Evolutionary conservation across 2,797 vertebrate species (phyloP), one percentile per base, ranked within the genome.

Genomic region (Pseudocheirus occidentalis): DNA sequence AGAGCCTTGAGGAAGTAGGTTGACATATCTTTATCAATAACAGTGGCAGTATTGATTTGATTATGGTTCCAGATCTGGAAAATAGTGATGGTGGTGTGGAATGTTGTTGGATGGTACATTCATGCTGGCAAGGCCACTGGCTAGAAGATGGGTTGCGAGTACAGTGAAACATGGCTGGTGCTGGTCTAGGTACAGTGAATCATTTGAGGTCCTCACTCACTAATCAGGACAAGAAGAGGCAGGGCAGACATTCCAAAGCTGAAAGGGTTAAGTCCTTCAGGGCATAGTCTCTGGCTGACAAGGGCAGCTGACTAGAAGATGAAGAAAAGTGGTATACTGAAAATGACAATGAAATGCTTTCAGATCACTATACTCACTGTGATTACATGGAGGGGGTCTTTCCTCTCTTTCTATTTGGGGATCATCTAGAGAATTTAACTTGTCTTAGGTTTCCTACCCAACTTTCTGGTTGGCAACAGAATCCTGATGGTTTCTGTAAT

Each of bases 401-500:
- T n/a, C 18, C 89, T 24, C 11, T 90, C 27, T 53, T 54, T 90
- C 27, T 31, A 54, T n/a, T 9, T 54, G 50, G 6, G 50, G 62
- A 21, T 91, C 66, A 95, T 50, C 57, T 55, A 55, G 52, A 90
- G 31, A 55, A 94, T 95, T 55, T 40, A 89, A 87, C 66, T 73
- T 94, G 28, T 50, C 73, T 53, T 90, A 55, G 56, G 27, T 94
- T 97, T 97, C 91, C 92, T 40, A 94, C 73, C 54, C 91, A 94
- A 95, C 46, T 95, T 97, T 96, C 91, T 95, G 73, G 90, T 94
- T 96, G 55, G 59, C n/a, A 53, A 55, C 46, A 95, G 89, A 97
- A 92, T 97, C 96, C 96, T 94, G 21, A 5, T 52, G 92, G 96
- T 95, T 95, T 93, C 52, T 96, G 29, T 96, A 96, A 96, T 96